A percentile compares a stretch with the other conserved stretches of the same genome.
Evolutionary conservation across 2,113 vertebrate species (phyloP).

Genomic region (Nasalis larvatus): DNA sequence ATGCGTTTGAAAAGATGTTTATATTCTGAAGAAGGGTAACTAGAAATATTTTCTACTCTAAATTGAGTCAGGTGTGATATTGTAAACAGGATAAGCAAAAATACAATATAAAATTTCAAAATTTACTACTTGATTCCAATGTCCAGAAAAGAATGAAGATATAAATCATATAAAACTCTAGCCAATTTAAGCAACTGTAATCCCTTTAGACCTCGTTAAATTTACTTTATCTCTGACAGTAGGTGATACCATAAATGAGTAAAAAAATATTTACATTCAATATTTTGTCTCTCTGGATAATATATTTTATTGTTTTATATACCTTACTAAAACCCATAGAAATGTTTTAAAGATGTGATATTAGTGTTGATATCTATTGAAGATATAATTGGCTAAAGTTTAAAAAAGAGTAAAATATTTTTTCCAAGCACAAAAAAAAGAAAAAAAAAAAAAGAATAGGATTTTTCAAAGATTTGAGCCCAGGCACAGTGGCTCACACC

Average conservation of each 20-base stretch:
- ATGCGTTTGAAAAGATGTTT: constrained; percentile 40
- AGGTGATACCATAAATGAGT: not conserved
- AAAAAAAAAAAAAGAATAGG: too few species aligned
- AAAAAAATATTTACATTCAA: not conserved
- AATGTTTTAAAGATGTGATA: not conserved
- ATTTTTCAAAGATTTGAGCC: not conserved
- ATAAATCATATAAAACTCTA: constrained; percentile 32
- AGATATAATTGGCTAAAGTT: not conserved
- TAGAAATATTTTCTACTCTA: constrained; percentile 17
- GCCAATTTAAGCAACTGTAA: not conserved
- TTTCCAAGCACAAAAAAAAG: too few species aligned
- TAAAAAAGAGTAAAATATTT: not conserved
- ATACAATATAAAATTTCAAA: not conserved
- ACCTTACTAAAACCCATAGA: not conserved
- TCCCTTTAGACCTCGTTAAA: constrained; percentile 23
- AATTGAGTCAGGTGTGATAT: constrained; percentile 6
- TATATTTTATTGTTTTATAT: constrained; percentile 19
- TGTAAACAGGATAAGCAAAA: constrained; percentile 13
- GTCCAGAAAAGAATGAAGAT: not conserved
- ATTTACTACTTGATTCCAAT: constrained; percentile 36
- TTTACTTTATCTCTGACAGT: constrained; percentile 11
- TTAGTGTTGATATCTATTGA: not conserved
- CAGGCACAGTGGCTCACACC: too few species aligned
- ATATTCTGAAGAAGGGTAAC: not conserved
- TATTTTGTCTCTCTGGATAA: constrained; percentile 8